These are phyloP conservation scores for Drosophila helvetica DNA, from an alignment of 2,888 invertebrate species.

Conservation along the genomic window DNA sequence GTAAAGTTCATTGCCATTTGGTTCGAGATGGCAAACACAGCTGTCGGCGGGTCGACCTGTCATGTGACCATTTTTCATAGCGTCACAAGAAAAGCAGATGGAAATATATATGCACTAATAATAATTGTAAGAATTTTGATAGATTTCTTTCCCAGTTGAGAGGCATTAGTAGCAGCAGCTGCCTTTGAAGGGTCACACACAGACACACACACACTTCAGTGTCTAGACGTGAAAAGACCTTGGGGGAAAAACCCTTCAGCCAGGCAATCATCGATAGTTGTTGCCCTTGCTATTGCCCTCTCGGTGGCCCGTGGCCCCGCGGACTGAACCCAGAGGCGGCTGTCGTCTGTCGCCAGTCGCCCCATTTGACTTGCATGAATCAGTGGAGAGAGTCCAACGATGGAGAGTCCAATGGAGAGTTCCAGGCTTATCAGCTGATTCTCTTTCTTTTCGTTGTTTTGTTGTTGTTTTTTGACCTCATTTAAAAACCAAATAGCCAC, in stretches of 20 bases:
- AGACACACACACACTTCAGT: background rate
- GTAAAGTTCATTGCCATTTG: constrained; percentile 81
- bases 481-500: constrained; percentile 74
- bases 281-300: constrained; percentile 3
- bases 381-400: constrained; percentile 16
- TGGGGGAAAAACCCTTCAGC: constrained; percentile 34
- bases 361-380: constrained; percentile 47
- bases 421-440: constrained; percentile 35
- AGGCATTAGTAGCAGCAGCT: constrained; percentile 54
- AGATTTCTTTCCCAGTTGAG: constrained; percentile 38
- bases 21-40: constrained; percentile 67
- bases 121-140: constrained; percentile 50
- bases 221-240: constrained; percentile 54
- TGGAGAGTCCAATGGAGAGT: constrained; percentile 7
- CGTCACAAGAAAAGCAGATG: constrained; percentile 3
- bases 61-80: constrained; percentile 71
- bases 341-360: background rate
- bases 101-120: background rate
- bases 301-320: constrained; percentile 3
- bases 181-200: constrained; percentile 41
- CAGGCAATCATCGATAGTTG: constrained; percentile 36
- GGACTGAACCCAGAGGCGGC: background rate
- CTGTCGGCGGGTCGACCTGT: constrained; percentile 53
- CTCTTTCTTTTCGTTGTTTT: constrained; percentile 56
- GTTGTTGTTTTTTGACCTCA: constrained; percentile 72